These are phyloP conservation scores for Pseudocheirus occidentalis DNA, from an alignment of 2,797 vertebrate species.

Conservation along the genomic window DNA sequence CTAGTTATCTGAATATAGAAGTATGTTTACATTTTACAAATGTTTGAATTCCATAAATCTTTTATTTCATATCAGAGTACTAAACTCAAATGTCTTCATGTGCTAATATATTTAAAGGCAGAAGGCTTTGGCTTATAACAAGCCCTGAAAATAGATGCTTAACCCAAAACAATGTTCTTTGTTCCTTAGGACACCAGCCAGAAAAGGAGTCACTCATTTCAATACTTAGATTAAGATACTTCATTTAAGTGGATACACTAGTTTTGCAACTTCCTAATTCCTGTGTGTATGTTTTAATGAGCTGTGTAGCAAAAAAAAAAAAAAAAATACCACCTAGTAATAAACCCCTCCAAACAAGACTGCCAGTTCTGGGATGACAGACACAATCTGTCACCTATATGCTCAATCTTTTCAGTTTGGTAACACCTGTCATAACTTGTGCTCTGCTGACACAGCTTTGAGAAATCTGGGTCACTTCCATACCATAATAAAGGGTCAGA, in stretches of 20 bases:
- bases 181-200: background rate
- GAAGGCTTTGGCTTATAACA: background rate
- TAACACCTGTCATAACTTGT: background rate
- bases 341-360: background rate
- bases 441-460: background rate
- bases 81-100: background rate
- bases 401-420: background rate
- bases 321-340: background rate
- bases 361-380: background rate
- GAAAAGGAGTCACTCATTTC: background rate
- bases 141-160: background rate
- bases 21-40: background rate
- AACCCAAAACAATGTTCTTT: background rate
- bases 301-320: background rate
- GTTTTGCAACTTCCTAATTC: background rate
- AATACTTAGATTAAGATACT: background rate
- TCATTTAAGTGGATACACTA: background rate
- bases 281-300: background rate
- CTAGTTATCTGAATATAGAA: background rate
- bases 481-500: background rate
- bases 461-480: background rate
- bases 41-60: background rate
- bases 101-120: background rate
- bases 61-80: background rate
- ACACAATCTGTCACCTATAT: background rate